Conservation (phyloP, 2,797 vertebrate species). For the Rachycentron canadum region DNA sequence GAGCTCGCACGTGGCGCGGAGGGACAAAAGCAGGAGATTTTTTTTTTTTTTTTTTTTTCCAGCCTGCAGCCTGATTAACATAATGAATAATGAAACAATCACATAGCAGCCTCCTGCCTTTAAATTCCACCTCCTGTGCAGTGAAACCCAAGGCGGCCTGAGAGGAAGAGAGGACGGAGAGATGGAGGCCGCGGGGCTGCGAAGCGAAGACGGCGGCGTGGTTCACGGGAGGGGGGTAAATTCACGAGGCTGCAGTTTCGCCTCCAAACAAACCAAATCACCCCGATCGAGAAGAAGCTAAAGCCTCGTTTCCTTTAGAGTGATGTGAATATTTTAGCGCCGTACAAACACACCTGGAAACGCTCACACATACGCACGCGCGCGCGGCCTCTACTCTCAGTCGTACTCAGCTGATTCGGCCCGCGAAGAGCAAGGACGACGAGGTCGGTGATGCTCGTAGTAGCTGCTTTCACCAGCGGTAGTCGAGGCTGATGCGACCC, state of each 20-base stretch:
- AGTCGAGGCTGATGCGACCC: too few relatives aligned
- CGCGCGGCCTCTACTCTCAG: too few relatives aligned
- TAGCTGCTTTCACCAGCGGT: too few relatives aligned
- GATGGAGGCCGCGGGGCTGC: background rate
- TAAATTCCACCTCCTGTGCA: conserved; percentile 30
- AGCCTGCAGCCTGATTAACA: conserved; percentile 35
- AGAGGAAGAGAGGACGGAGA: conserved; percentile 16
- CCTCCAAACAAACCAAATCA: conserved; percentile 14
- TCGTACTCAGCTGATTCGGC: too few relatives aligned
- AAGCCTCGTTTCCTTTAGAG: background rate
- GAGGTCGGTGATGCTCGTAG: too few relatives aligned
- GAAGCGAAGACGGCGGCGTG: background rate
- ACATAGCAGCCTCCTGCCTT: background rate
- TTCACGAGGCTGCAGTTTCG: conserved; percentile 23
- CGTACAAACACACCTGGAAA: too few relatives aligned
- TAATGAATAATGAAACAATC: conserved; percentile 57
- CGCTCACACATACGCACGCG: too few relatives aligned
- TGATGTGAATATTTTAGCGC: too few relatives aligned
- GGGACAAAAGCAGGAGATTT: conserved; percentile 19
- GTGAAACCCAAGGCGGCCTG: conserved; percentile 16
- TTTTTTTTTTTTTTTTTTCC: background rate
- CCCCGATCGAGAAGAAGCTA: background rate
- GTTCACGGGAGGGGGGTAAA: conserved; percentile 9
- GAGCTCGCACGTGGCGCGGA: background rate
- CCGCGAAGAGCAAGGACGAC: too few relatives aligned